phyloP scores from a whole-genome alignment of 2,888 invertebrate genomes.

The Apodemia mormo region DNA sequence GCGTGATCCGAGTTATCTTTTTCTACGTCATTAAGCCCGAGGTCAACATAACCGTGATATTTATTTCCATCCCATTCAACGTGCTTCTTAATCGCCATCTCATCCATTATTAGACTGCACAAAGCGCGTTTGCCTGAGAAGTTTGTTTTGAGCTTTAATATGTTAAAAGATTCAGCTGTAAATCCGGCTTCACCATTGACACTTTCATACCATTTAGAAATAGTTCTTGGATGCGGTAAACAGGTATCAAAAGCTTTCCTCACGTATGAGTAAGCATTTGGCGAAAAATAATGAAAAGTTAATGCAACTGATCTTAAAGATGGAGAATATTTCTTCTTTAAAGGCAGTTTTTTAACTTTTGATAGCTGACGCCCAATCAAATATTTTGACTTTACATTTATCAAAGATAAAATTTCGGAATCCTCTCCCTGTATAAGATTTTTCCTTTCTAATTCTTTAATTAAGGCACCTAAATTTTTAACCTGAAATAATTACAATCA shows the following conservation, averaged over 20 bases:
- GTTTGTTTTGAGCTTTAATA: slow-evolving; percentile 21
- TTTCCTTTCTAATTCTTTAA: slow-evolving; percentile 6
- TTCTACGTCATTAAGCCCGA: slow-evolving; percentile 29
- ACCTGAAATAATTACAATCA: slow-evolving; percentile 1
- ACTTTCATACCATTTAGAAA: slow-evolving; percentile 21
- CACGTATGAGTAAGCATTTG: slow-evolving; percentile 20
- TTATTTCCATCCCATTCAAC: slow-evolving; percentile 46
- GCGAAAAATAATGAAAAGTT: slow-evolving; percentile 22
- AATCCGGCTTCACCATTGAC: slow-evolving; percentile 20
- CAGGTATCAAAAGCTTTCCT: slow-evolving; percentile 21
- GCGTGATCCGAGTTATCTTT: neutral
- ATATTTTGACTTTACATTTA: neutral
- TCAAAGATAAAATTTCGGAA: neutral
- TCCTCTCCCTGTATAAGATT: neutral
- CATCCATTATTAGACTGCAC: slow-evolving; percentile 39
- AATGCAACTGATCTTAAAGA: slow-evolving; percentile 13
- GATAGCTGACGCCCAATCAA: neutral
- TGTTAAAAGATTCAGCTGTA: slow-evolving; percentile 21
- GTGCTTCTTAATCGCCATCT: slow-evolving; percentile 41
- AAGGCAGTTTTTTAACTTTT: slow-evolving; percentile 11
- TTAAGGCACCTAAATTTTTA: slow-evolving; percentile 2
- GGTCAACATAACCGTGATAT: slow-evolving; percentile 45
- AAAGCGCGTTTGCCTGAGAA: slow-evolving; percentile 21
- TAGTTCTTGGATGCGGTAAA: slow-evolving; percentile 23
- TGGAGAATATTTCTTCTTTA: slow-evolving; percentile 17